These are phyloP conservation scores for Hycleus cichorii DNA, from an alignment of 1,140 invertebrate genomes.

Conservation along the genomic window DNA sequence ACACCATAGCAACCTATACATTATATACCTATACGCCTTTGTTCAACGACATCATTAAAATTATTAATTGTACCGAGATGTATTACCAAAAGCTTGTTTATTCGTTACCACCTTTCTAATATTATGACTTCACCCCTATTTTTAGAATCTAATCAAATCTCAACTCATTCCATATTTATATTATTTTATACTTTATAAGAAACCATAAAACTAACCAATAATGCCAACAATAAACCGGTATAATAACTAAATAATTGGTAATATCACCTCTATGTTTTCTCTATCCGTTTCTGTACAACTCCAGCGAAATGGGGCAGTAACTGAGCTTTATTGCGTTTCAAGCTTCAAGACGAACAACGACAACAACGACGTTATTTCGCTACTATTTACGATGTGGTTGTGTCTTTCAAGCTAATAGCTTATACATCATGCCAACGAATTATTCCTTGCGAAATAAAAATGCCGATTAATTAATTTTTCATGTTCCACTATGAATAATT, in stretches of 20 bases:
- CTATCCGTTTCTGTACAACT: neutral
- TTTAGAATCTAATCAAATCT: too few species aligned
- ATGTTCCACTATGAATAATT: too few species aligned
- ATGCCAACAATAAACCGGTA: too few species aligned
- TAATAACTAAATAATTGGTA: too few species aligned
- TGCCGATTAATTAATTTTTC: too few species aligned
- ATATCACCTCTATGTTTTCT: too few species aligned
- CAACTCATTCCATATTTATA: too few species aligned
- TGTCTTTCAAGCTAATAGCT: slow-evolving; percentile 22
- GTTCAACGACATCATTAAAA: slow-evolving; percentile 13
- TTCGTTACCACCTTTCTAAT: neutral
- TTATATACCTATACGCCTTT: neutral
- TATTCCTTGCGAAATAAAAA: too few species aligned
- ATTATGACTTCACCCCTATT: too few species aligned
- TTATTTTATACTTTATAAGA: too few species aligned
- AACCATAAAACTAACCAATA: too few species aligned
- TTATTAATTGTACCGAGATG: slow-evolving; percentile 14
- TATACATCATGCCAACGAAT: slow-evolving; percentile 26
- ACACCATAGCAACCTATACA: slow-evolving; percentile 12
- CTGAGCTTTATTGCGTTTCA: slow-evolving; percentile 9
- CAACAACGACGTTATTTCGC: slow-evolving; percentile 21
- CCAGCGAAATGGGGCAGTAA: slow-evolving; percentile 8
- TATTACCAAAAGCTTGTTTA: slow-evolving; percentile 12
- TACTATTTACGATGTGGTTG: slow-evolving; percentile 20
- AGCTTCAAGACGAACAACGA: slow-evolving; percentile 17